phyloP scores from a whole-genome alignment of 2,888 invertebrate genomes.

The Acronicta psi region DNA sequence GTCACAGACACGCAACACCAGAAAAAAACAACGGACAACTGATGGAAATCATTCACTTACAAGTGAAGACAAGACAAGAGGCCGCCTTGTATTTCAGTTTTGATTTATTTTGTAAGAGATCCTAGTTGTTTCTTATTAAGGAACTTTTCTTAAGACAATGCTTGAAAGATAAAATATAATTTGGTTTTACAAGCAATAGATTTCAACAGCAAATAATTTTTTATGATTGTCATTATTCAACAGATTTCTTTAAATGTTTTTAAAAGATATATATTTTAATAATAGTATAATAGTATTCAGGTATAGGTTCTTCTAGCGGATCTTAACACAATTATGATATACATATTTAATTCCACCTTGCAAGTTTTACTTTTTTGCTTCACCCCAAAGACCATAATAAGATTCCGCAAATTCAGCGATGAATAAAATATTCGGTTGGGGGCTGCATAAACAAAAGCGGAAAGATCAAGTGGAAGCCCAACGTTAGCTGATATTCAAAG shows the following conservation, averaged over 20 bases:
- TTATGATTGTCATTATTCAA: too few species aligned
- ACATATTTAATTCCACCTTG: too few species aligned
- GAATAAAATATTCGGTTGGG: conserved; percentile 20
- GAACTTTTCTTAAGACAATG: not conserved
- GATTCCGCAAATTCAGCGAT: not conserved
- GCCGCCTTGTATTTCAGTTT: conserved; percentile 6
- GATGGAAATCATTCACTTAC: conserved; percentile 40
- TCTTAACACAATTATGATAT: too few species aligned
- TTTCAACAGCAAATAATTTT: too few species aligned
- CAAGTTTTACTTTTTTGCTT: too few species aligned
- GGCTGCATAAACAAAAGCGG: conserved; percentile 15
- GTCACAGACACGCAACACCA: conserved; percentile 60
- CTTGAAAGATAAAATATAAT: conserved; percentile 1
- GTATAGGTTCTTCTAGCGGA: too few species aligned
- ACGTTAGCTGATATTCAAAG: conserved; percentile 13
- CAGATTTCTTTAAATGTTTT: too few species aligned
- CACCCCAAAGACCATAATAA: too few species aligned
- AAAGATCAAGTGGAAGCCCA: conserved; percentile 15
- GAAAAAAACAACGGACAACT: conserved; percentile 59
- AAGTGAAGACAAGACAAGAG: too few species aligned
- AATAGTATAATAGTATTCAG: too few species aligned
- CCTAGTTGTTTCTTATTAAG: not conserved
- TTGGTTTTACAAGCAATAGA: too few species aligned
- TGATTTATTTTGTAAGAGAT: conserved; percentile 18
- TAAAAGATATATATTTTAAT: too few species aligned